Conservation (phyloP, 2,888 invertebrate species). For the Acleris cristana region DNA sequence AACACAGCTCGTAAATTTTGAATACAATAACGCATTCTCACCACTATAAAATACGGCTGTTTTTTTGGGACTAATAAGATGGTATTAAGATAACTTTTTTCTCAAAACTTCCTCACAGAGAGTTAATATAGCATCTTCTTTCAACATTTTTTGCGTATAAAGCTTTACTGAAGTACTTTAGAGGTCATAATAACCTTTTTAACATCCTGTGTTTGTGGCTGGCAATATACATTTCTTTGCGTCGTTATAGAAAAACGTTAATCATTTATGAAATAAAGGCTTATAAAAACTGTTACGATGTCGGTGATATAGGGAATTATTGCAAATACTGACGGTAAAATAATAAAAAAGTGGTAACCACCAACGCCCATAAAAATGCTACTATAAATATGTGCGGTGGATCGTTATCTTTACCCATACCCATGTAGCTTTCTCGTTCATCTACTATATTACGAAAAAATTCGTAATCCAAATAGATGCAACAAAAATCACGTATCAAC, state of each 20-base stretch:
- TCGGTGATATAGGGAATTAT: neutral
- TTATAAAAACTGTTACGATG: conserved; percentile 1
- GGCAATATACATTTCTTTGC: conserved; percentile 5
- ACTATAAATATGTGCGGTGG: no score
- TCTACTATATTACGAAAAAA: neutral
- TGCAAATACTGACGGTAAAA: no score
- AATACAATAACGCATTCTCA: conserved; percentile 44
- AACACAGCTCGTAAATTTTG: conserved; percentile 34
- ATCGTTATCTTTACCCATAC: no score
- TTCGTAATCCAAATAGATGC: neutral
- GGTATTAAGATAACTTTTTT: conserved; percentile 40
- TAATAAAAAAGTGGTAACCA: no score
- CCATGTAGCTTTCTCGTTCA: no score
- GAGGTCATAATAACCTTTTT: conserved; percentile 28
- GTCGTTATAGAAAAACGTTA: neutral
- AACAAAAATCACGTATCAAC: conserved; percentile 1
- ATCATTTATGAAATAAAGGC: neutral
- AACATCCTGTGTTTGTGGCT: conserved; percentile 33
- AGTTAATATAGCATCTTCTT: conserved; percentile 26
- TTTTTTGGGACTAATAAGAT: conserved; percentile 37
- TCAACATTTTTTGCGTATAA: conserved; percentile 15
- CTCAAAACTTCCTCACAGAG: conserved; percentile 13
- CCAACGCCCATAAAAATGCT: no score
- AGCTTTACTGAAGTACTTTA: conserved; percentile 15
- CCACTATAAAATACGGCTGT: conserved; percentile 41